These are phyloP conservation scores for Sylvietta virens DNA, from an alignment of 2,113 vertebrate species.

Conservation along the genomic window DNA sequence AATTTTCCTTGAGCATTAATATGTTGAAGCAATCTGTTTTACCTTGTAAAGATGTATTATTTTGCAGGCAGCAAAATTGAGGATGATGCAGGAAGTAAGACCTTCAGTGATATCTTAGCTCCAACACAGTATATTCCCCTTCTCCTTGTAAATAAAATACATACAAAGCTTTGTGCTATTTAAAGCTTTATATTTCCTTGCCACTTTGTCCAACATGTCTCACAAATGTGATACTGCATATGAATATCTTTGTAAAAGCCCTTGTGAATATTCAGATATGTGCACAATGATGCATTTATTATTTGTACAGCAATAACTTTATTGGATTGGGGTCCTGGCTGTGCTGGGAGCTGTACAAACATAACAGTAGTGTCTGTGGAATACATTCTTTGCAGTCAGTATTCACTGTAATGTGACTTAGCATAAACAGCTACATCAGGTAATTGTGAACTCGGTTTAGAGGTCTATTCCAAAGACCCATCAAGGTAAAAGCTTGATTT, in stretches of 20 bases:
- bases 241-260: constrained; percentile 22
- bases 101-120: not conserved
- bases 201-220: constrained; percentile 9
- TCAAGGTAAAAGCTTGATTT: not conserved
- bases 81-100: not conserved
- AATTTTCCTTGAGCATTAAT: not conserved
- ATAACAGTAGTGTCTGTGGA: not conserved
- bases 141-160: not conserved
- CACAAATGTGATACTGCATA: constrained; percentile 11
- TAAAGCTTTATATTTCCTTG: constrained; percentile 26
- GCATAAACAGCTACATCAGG: constrained; percentile 25
- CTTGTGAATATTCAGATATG: constrained; percentile 54
- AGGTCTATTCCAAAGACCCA: not conserved
- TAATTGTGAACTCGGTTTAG: not conserved
- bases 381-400: not conserved
- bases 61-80: constrained; percentile 8
- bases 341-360: constrained; percentile 1
- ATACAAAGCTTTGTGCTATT: not conserved
- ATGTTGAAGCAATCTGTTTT: not conserved
- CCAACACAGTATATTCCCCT: not conserved
- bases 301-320: constrained; percentile 35
- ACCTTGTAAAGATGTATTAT: not conserved
- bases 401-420: not conserved
- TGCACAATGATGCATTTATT: constrained; percentile 40
- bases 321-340: constrained; percentile 28